A percentile compares a stretch with the other conserved stretches of the same genome.
phyloP scores from a whole-genome alignment of 2,113 vertebrate genomes.

The Ceuthmochares aereus region DNA sequence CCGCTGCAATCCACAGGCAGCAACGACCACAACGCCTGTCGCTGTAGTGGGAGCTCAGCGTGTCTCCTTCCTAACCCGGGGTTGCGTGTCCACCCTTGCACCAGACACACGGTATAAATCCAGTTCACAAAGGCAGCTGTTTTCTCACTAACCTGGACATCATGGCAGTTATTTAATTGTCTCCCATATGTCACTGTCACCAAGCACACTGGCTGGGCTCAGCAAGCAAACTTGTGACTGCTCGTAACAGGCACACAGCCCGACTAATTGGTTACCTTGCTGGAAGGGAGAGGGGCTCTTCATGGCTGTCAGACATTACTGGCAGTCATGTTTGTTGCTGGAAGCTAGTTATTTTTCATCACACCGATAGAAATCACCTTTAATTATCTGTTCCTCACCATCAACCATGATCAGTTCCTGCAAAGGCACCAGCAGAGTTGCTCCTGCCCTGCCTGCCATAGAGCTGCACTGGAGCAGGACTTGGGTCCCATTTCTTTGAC shows the following conservation, averaged over 20 bases:
- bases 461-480: not conserved
- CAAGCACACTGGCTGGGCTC: not conserved
- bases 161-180: not conserved
- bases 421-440: not conserved
- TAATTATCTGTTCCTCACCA: not conserved
- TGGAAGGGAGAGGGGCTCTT: not conserved
- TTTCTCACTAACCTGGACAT: not conserved
- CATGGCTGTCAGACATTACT: not conserved
- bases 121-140: not conserved
- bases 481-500: not conserved
- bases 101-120: not conserved
- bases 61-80: not conserved
- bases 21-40: not conserved
- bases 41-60: rapidly evolving
- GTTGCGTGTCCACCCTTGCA: not conserved
- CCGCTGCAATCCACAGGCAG: not conserved
- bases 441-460: not conserved
- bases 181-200: constrained; percentile 44
- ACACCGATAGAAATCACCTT: not conserved
- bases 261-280: not conserved
- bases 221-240: not conserved
- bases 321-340: not conserved
- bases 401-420: not conserved
- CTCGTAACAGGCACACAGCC: not conserved
- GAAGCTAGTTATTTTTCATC: not conserved